These are phyloP conservation scores for Ictalurus punctatus DNA, from an alignment of 2,113 vertebrate species.

Conservation along the genomic window DNA sequence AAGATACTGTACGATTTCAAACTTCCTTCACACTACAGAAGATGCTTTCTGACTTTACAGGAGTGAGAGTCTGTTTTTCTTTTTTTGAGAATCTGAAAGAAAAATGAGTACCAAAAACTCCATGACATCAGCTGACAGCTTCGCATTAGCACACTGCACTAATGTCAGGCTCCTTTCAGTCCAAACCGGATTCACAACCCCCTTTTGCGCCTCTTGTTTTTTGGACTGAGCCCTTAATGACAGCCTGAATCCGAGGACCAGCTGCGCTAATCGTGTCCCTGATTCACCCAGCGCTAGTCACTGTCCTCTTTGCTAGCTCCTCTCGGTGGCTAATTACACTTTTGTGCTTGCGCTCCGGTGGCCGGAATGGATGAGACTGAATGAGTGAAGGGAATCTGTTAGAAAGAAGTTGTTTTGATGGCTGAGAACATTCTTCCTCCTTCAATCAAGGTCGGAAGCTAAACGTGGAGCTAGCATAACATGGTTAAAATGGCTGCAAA, in stretches of 20 bases:
- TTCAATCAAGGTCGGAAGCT: too few relatives aligned
- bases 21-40: not conserved
- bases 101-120: not conserved
- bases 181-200: conserved; percentile 11
- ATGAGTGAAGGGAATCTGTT: not conserved
- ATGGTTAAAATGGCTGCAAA: not conserved
- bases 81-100: not conserved
- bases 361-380: conserved; percentile 4
- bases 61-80: not conserved
- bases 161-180: conserved; percentile 7
- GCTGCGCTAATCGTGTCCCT: conserved; percentile 9
- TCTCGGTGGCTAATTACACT: conserved; percentile 29
- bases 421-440: not conserved
- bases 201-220: not conserved
- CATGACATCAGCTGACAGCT: conserved; percentile 9
- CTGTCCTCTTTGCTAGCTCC: not conserved
- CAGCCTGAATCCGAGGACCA: conserved; percentile 13
- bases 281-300: conserved; percentile 2
- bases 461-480: not conserved
- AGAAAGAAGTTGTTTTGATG: conserved; percentile 11
- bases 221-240: not conserved
- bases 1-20: not conserved
- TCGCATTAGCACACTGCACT: conserved; percentile 20
- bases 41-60: not conserved
- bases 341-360: conserved; percentile 11